These are phyloP conservation scores for Echiichthys vipera DNA, from an alignment of 2,797 vertebrate species.

Conservation along the genomic window DNA sequence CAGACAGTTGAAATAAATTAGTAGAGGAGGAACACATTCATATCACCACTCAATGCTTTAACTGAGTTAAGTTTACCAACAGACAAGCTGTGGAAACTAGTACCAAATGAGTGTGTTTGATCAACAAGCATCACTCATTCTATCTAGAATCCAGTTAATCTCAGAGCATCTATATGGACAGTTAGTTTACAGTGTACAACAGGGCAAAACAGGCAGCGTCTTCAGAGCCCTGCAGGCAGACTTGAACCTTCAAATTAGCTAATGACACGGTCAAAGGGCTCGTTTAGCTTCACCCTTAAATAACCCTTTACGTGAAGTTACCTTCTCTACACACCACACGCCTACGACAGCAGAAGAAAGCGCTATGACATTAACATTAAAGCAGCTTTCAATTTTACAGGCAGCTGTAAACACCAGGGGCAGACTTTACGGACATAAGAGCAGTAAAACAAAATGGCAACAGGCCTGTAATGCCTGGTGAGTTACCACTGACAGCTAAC, in stretches of 20 bases:
- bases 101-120: background rate
- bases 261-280: background rate
- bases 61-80: background rate
- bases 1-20: background rate
- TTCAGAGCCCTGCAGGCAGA: conserved; percentile 2
- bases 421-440: conserved; percentile 31
- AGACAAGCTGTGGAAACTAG: background rate
- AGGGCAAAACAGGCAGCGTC: background rate
- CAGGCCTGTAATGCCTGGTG: background rate
- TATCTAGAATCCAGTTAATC: no score
- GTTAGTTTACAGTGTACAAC: background rate
- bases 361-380: background rate
- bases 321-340: background rate
- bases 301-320: background rate
- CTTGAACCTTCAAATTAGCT: conserved; percentile 7
- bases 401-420: background rate
- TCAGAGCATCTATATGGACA: background rate
- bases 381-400: conserved; percentile 38
- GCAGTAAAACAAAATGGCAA: conserved; percentile 26
- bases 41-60: background rate
- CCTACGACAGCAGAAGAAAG: background rate
- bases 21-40: background rate
- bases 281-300: conserved; percentile 2
- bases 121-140: background rate
- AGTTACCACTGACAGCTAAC: background rate